Evolutionary conservation across 2,797 vertebrate species (phyloP).

Genomic region (Gila robusta): DNA sequence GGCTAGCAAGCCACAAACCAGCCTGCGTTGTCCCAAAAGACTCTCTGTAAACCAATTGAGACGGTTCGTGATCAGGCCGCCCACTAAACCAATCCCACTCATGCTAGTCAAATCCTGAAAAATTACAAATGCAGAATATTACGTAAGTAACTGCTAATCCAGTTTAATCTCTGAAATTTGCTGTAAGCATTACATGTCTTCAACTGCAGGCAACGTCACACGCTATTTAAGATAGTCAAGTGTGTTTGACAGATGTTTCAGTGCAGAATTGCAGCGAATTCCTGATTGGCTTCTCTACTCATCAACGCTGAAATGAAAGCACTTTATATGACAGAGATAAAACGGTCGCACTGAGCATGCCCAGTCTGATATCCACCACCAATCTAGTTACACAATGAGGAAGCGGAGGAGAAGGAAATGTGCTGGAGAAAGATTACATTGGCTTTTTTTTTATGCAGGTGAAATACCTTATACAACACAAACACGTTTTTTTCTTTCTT

Average conservation of each 20-base stretch:
- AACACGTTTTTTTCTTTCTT: not conserved
- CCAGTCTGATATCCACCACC: not conserved
- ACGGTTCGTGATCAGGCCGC: not conserved
- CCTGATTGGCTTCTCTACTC: not conserved
- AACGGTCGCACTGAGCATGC: not conserved
- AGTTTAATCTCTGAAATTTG: slow-evolving; percentile 73
- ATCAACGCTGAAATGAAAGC: not conserved
- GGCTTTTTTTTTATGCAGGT: slow-evolving; percentile 1
- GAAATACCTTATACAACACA: not conserved
- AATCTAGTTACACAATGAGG: slow-evolving; percentile 10
- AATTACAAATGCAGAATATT: slow-evolving; percentile 79
- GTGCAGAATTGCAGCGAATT: not conserved
- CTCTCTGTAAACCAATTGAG: not conserved
- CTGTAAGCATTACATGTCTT: slow-evolving; percentile 53
- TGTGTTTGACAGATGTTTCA: slow-evolving; percentile 12
- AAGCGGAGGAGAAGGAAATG: not conserved
- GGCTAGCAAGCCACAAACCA: not conserved
- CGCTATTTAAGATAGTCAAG: not conserved
- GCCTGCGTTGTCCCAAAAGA: not conserved
- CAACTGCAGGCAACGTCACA: slow-evolving; percentile 14
- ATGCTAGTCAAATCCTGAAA: slow-evolving; percentile 66
- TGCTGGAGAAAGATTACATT: slow-evolving; percentile 29
- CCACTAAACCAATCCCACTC: slow-evolving; percentile 12
- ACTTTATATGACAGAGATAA: not conserved
- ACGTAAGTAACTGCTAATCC: slow-evolving; percentile 77